phyloP scores from a whole-genome alignment of 2,797 vertebrate genomes.

The Thunnus albacares region DNA sequence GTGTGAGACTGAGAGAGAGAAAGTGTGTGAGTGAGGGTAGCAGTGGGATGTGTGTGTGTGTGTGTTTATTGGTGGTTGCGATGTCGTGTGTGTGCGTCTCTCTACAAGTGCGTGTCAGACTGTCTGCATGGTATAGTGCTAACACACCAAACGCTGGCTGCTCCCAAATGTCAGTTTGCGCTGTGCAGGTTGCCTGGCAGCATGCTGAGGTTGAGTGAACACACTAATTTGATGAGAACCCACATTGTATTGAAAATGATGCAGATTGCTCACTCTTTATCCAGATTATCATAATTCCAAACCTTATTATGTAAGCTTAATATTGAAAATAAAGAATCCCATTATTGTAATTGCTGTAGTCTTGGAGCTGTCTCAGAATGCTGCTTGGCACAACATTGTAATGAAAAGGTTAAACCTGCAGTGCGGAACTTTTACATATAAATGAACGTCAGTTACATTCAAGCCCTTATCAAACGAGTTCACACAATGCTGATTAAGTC shows the following conservation, averaged over 20 bases:
- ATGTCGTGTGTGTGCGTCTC: conserved; percentile 38
- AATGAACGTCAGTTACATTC: too few relatives aligned
- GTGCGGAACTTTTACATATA: too few relatives aligned
- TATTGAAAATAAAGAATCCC: conserved; percentile 50
- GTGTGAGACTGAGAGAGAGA: background rate
- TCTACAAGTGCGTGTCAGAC: conserved; percentile 53
- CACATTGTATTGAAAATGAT: conserved; percentile 42
- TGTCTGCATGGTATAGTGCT: conserved; percentile 56
- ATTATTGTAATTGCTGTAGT: conserved; percentile 37
- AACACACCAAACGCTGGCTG: conserved; percentile 46
- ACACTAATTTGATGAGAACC: conserved; percentile 58
- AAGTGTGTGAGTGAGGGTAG: conserved; percentile 12
- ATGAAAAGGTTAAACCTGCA: conserved; percentile 6
- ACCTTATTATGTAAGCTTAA: conserved; percentile 39
- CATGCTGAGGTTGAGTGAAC: conserved; percentile 48
- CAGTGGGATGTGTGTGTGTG: conserved; percentile 12
- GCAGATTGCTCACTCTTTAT: conserved; percentile 47
- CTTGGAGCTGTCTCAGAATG: conserved; percentile 10
- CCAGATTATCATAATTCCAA: conserved; percentile 53
- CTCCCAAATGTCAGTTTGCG: conserved; percentile 65
- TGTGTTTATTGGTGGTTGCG: background rate
- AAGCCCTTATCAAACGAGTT: too few relatives aligned
- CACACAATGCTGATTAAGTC: too few relatives aligned
- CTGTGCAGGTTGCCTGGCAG: conserved; percentile 69
- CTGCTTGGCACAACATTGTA: background rate